These are phyloP conservation scores for Calcarius lapponicus DNA, from an alignment of 2,797 vertebrate genomes.

Conservation along the genomic window DNA sequence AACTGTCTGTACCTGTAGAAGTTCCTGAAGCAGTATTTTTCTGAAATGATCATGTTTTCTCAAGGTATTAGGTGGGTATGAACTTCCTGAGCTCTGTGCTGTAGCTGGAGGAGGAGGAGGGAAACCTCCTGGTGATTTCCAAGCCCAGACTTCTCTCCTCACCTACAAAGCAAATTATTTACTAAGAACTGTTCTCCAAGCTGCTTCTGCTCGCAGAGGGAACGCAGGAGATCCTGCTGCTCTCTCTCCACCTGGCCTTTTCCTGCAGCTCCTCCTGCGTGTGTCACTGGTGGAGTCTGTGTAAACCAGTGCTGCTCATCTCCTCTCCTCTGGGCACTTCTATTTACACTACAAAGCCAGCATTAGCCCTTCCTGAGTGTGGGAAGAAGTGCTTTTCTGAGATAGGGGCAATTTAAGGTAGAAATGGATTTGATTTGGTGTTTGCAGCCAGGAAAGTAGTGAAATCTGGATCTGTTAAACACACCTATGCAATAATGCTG, in stretches of 20 bases:
- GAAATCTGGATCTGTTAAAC: background rate
- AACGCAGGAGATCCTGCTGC: background rate
- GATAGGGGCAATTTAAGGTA: background rate
- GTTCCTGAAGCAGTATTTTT: background rate
- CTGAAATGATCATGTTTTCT: background rate
- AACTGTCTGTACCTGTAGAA: background rate
- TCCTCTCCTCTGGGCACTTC: background rate
- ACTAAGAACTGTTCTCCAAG: background rate
- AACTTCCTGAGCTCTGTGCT: background rate
- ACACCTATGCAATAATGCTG: background rate
- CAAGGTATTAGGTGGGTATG: background rate
- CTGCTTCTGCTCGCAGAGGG: background rate
- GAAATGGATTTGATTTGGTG: background rate
- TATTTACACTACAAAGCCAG: background rate
- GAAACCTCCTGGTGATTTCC: background rate
- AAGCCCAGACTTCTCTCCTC: background rate
- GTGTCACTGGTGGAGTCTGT: background rate
- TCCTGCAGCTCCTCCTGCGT: background rate
- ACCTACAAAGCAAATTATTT: background rate
- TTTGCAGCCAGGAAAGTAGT: background rate
- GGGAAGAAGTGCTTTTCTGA: background rate
- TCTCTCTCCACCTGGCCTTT: background rate
- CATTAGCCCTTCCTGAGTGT: background rate
- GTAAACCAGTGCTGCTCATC: background rate
- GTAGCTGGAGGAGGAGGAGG: background rate